phyloP scores from a whole-genome alignment of 92 coral and sea anemone species.

The Palythoa caribaeorum region DNA sequence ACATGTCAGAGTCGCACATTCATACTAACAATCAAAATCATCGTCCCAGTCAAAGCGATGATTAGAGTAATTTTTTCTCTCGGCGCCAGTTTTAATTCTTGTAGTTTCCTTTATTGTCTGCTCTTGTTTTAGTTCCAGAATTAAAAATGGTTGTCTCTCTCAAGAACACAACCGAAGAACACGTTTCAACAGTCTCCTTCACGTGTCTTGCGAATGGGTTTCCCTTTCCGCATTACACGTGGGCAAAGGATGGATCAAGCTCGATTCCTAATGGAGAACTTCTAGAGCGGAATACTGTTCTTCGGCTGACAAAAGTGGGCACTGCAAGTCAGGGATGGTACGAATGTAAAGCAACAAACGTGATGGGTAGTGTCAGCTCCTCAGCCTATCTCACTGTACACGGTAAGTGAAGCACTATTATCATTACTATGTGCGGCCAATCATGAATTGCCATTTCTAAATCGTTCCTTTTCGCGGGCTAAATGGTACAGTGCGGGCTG shows the following conservation, averaged over 20 bases:
- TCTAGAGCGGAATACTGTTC: conserved; percentile 1
- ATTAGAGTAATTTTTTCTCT: too few relatives aligned
- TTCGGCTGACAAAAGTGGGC: conserved; percentile 2
- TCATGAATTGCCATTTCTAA: too few relatives aligned
- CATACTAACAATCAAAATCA: too few relatives aligned
- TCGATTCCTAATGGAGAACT: conserved; percentile 4
- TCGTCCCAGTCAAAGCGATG: too few relatives aligned
- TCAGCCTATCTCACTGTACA: background rate
- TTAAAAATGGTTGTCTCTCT: background rate
- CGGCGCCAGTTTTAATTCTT: too few relatives aligned
- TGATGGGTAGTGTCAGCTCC: conserved; percentile 10
- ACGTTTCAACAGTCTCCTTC: background rate
- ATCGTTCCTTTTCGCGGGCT: too few relatives aligned
- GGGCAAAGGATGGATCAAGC: conserved; percentile 28
- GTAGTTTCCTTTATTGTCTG: background rate
- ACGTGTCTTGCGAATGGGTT: conserved; percentile 5
- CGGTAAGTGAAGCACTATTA: background rate
- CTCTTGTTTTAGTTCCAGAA: background rate
- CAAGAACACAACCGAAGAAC: conserved; percentile 25
- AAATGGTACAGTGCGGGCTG: too few relatives aligned
- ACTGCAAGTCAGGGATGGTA: conserved; percentile 20
- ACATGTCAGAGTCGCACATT: too few relatives aligned
- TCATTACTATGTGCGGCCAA: too few relatives aligned
- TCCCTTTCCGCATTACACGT: conserved; percentile 31
- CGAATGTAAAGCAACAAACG: conserved; percentile 10